Evolutionary conservation across 2,797 vertebrate species (phyloP).

Genomic region (Onychomys arenicola): DNA sequence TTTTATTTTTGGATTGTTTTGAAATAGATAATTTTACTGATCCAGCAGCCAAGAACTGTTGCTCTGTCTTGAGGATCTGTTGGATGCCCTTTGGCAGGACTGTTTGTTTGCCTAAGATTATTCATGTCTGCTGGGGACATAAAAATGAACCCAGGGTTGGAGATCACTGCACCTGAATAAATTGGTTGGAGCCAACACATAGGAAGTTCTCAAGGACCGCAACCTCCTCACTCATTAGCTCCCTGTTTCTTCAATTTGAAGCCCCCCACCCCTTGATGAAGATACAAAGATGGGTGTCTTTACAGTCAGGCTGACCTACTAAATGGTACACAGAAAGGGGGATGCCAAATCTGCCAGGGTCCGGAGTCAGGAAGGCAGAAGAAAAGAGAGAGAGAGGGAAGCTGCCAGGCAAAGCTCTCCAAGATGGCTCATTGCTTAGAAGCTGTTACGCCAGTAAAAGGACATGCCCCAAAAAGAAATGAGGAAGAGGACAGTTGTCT

Average conservation of each 20-base stretch:
- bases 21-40: slow-evolving; percentile 73
- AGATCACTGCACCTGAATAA: neutral
- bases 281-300: neutral
- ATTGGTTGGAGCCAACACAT: neutral
- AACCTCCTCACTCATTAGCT: neutral
- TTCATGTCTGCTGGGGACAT: slow-evolving; percentile 44
- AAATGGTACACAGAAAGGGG: neutral
- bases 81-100: slow-evolving; percentile 56
- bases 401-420: neutral
- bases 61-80: neutral
- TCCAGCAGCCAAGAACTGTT: slow-evolving; percentile 62
- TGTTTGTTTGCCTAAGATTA: slow-evolving; percentile 71
- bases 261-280: neutral
- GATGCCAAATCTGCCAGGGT: neutral
- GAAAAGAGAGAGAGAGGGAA: neutral
- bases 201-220: neutral
- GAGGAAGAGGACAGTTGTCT: neutral
- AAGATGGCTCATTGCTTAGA: neutral
- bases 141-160: neutral
- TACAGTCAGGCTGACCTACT: neutral
- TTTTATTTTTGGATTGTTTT: slow-evolving; percentile 56
- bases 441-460: slow-evolving; percentile 29
- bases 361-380: neutral
- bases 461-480: neutral
- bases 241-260: neutral